Base-by-base conservation (phyloP, 2,113 vertebrate genomes). In the Vidua chalybeata region DNA sequence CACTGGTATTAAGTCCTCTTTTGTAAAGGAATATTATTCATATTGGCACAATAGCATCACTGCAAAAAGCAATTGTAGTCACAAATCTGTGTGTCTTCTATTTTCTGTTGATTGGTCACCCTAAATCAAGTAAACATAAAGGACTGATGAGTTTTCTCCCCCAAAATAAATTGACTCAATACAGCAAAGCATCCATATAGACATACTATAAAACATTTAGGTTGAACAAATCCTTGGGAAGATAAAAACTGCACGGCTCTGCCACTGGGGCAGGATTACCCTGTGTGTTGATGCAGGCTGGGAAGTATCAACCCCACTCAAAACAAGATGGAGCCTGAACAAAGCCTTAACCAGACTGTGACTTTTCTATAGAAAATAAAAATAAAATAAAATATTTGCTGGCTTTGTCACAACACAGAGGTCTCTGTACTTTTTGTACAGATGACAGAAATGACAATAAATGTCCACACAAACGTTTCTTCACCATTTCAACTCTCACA, bases 201-300 rank as follows among this genome's bases (percentile, higher is more conserved):
- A 49, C 7, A 73, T 16, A 37, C 5, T 7, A 43, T 7, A 46
- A 51, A 61, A 43, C 0, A 0, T 30, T 66, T 41, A 68, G 18
- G 6, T 7, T 24, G 19, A 62, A 20, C 4, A 84, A 55, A 68
- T 30, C 9, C 13, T 37, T 39, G 10, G 15, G 13, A 87, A 64
- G 26, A 61, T 78, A 71, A 66, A 46, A 77, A 21, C 2, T 23
- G 2, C 19, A 15, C 12, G 35, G 23, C 4, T 82, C 17, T 87
- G 9, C 6, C 21, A 20, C 7, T 46, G 22, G 6, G 30, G 6
- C 26, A 77, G 18, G 87, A 66, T 41, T 76, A 39, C 13, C 6
- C 7, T 17, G 13, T 22, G 11, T 3, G 0, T n/a, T 31, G 23
- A 15, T 37, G 19, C 13, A 74, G 51, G 24, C 15, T 77, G n/a